Base-by-base conservation (phyloP, 2,888 invertebrate species). In the Sisyra nigra region DNA sequence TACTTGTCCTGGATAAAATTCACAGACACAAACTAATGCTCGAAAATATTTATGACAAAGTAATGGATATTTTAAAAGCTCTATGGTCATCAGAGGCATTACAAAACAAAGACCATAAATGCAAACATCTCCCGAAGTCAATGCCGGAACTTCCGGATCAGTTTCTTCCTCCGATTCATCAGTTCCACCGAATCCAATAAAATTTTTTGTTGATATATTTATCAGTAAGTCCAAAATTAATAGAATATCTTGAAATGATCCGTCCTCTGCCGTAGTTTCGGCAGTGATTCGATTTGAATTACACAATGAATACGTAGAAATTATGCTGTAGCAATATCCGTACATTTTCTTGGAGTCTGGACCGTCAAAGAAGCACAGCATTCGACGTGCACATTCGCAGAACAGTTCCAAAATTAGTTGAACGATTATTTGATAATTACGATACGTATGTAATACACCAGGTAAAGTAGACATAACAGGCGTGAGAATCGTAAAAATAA, bases 351-450 rank as follows among this genome's bases (percentile, higher is more conserved):
- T 68, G 45, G 75, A 75, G 50, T 78, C 73, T 19, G 66, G 60
- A 53, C 74, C 64, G 19, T 66, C 66, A 9, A 70, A 63, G 36
- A 74, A 80, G 51, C 77, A 76, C 43, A 85, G 61, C 69, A 82
- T 76, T 47, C 74, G 67, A 51, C 76, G 76, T 2, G 82, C 77
- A 52, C 76, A 76, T 55, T 80, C 79, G 32, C 76, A 75, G 47
- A 83, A 76, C 32, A 87, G 61, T 55, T 80, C 77, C 46, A 85
- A 62, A 35, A 85, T 75, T 10, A 84, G 68, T 53, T 84, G 73
- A 40, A 88, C 81, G 45, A 89, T 74, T 44, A 78, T 41, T 44
- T 80, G 80, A 59, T 85, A 85, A 61, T 84, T 83, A 60, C 82
- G 80, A 57, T 83, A 88, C 29, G 80, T 58, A 47, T 71, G 77